Evolutionary conservation across 1,140 invertebrate genomes (phyloP), one percentile per base, ranked within the genome.

Genomic region (Bradysia coprophila): DNA sequence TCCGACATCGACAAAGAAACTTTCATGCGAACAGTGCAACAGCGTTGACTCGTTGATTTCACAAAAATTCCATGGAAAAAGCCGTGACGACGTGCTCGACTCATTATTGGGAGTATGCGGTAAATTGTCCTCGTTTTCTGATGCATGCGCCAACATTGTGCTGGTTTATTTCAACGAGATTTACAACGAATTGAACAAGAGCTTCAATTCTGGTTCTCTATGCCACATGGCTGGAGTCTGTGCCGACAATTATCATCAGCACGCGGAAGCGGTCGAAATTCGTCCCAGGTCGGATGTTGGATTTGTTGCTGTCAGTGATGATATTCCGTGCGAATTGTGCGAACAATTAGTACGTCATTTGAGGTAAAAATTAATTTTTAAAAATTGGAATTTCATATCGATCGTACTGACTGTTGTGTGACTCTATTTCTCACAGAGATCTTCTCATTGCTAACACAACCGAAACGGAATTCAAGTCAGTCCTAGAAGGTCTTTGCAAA

Each of bases 391-490:
- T n/a, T n/a, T n/a, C n/a, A n/a, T n/a, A n/a, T n/a, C n/a, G 8
- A 9, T 6, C 34, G 15, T 10, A 36, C 8, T 36, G 28, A 9
- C 8, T 9, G 8, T 31, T 31, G n/a, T n/a, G n/a, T n/a, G n/a
- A n/a, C n/a, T n/a, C 8, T n/a, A 31, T 31, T 31, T 31, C 28
- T n/a, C n/a, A 31, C n/a, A 39, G 38, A 23, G 80, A 90, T 58
- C 65, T 86, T 18, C 56, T 91, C 0, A 67, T 84, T 21, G 75
- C 85, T n/a, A 89, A 91, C 52, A 88, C 86, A 1, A 88, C 87
- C 0, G 76, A 84, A 57, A 45, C 60, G 1, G 83, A 90, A 65
- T 92, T 92, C 57, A 69, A 79, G 54, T 61, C 72, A 53, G 74
- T 90, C 2, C 57, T 89, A 11, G 58, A 75, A 51, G 84, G 82